Base-by-base conservation (phyloP, 2,888 invertebrate genomes). In the Orthosia cruda region DNA sequence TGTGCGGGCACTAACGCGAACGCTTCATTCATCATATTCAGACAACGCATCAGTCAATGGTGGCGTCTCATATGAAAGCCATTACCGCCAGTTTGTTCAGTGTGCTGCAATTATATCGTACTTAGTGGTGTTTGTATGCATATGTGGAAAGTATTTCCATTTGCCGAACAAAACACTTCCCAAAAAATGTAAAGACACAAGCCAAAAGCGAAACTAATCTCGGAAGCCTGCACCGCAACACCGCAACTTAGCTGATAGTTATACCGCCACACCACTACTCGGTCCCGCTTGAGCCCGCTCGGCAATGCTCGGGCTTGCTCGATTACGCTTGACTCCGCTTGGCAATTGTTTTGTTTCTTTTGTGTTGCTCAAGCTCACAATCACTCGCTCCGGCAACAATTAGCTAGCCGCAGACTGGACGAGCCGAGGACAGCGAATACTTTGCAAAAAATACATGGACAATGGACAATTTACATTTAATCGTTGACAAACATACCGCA, bases 11-110 rank as follows among this genome's bases (percentile, higher is more conserved):
- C 54, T 62, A n/a, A n/a, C 45, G 32, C 32, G 32, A 32, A 12
- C 15, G 49, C 7, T 50, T 50, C 64, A 64, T 74, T 49, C 50
- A 57, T 74, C 74, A 57, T 55, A 73, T 49, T 73, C 74, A 49
- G n/a, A 32, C 9, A 11, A n/a, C 20, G 7, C 57, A 64, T 74
- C 75, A 57, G 26, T 57, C 20, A 64, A 20, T 45, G 26, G 23
- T 49, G 49, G 13, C 54, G 50, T 16, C 72, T 57, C 32, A 32
- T 32, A 32, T 32, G 7, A 7, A 74, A 55, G 23, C 63, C 16
- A 63, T 63, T 20, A 73, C 52, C 26, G 52, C 15, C 5, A 2
- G 40, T 47, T 49, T 55, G 47, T 54, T 32, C 47, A 47, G 52
- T 23, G 26, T 26, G 23, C 7, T n/a, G 32, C 32, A 32, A 32